Percentiles rank a stretch among this genome's conserved stretches.
These are phyloP conservation scores for Tupaia tana DNA, from an alignment of 2,113 vertebrate genomes.

Conservation along the genomic window DNA sequence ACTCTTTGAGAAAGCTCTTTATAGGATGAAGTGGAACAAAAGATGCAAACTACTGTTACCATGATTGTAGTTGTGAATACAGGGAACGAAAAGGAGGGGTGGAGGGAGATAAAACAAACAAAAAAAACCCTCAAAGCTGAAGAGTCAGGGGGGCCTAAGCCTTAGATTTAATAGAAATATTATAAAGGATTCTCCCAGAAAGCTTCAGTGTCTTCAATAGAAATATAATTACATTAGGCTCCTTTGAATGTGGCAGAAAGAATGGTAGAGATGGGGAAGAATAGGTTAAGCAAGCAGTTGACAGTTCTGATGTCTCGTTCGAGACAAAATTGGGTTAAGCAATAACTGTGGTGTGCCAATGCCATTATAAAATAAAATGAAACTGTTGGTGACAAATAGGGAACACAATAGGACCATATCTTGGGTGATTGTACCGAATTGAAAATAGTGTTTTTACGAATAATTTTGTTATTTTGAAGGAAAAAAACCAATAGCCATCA, in stretches of 20 bases:
- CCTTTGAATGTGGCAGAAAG: conserved; percentile 15
- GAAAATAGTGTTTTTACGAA: conserved; percentile 22
- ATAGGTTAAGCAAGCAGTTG: conserved; percentile 3
- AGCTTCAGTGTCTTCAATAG: not conserved
- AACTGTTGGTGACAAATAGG: conserved; percentile 25
- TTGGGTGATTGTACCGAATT: not conserved
- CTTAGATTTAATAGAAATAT: not conserved
- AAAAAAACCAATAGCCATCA: conserved; percentile 5
- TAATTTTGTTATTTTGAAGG: conserved; percentile 50
- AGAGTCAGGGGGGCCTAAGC: not conserved
- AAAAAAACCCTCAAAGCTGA: not conserved
- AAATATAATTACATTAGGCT: not conserved
- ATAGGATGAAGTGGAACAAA: conserved; percentile 2
- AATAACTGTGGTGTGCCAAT: not conserved
- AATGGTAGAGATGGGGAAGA: not conserved
- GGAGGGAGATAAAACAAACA: not conserved
- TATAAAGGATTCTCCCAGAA: not conserved
- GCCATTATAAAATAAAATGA: conserved; percentile 61
- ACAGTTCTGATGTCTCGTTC: conserved; percentile 10
- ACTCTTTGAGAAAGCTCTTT: not conserved
- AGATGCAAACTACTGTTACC: not conserved
- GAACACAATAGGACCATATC: not conserved
- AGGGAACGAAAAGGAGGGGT: not conserved
- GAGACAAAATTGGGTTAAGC: conserved; percentile 63
- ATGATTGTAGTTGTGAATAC: not conserved